phyloP scores from a whole-genome alignment of 1,140 invertebrate species.

The Popillia japonica region DNA sequence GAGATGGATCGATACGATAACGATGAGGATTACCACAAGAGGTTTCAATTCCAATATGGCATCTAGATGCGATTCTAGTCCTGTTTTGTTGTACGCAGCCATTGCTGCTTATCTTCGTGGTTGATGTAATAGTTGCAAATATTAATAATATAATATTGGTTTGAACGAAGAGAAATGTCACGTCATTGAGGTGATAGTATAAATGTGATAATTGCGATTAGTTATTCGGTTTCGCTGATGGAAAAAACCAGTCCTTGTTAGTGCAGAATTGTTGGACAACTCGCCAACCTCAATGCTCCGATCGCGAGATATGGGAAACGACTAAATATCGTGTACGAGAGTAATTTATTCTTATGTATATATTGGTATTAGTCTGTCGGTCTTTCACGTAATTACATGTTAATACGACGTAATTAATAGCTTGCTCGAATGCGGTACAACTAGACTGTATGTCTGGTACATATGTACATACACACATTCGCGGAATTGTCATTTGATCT shows the following conservation, averaged over 20 bases:
- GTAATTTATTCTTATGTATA: neutral
- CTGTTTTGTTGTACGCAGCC: too few relatives aligned
- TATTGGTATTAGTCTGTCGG: neutral
- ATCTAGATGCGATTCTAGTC: too few relatives aligned
- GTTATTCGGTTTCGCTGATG: neutral
- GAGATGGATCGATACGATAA: neutral
- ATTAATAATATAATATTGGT: too few relatives aligned
- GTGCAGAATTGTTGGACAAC: neutral
- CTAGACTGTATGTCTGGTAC: constrained; percentile 8
- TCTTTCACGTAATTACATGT: constrained; percentile 18
- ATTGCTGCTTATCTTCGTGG: too few relatives aligned
- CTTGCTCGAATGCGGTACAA: neutral
- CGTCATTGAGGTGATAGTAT: too few relatives aligned
- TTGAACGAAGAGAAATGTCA: too few relatives aligned
- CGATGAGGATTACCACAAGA: neutral
- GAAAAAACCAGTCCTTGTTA: neutral
- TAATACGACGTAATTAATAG: constrained; percentile 23
- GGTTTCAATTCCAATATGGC: neutral
- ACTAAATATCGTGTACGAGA: neutral
- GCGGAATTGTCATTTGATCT: neutral
- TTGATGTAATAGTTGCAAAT: too few relatives aligned
- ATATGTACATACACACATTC: too few relatives aligned
- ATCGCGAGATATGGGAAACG: neutral
- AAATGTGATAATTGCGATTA: neutral
- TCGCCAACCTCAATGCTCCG: neutral